These are phyloP conservation scores for Goniozus legneri DNA, from an alignment of 1,140 invertebrate genomes.

Conservation along the genomic window DNA sequence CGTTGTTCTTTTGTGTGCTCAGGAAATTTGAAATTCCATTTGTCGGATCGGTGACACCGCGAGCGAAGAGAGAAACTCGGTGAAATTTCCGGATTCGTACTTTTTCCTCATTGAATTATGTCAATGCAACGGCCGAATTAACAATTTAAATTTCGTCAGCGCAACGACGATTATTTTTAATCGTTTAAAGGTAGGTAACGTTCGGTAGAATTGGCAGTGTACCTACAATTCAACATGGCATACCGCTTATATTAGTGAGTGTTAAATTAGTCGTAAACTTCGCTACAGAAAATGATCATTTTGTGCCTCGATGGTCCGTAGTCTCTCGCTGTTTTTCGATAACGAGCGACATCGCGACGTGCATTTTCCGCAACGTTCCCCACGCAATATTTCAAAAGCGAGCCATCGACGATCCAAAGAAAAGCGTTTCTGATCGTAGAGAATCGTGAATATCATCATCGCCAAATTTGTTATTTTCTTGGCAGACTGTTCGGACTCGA, in stretches of 20 bases:
- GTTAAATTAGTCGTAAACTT: too few species aligned
- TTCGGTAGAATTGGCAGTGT: slow-evolving; percentile 15
- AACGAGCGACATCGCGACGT: slow-evolving; percentile 15
- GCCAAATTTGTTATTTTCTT: slow-evolving; percentile 37
- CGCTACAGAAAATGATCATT: not conserved
- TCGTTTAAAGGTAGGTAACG: not conserved
- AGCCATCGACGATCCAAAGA: too few species aligned
- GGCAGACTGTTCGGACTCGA: slow-evolving; percentile 22
- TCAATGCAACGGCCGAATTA: slow-evolving; percentile 3
- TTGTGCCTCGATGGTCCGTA: not conserved
- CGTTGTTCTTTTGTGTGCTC: too few species aligned
- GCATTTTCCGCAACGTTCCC: slow-evolving; percentile 35
- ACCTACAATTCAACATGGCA: too few species aligned
- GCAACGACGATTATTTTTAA: slow-evolving; percentile 1
- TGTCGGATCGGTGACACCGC: not conserved
- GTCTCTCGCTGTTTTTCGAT: slow-evolving; percentile 10
- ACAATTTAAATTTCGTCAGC: not conserved
- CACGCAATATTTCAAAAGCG: too few species aligned
- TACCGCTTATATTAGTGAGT: too few species aligned
- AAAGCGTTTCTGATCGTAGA: too few species aligned
- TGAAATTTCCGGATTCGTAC: too few species aligned
- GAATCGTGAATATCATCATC: too few species aligned
- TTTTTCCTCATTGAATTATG: too few species aligned
- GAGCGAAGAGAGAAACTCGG: too few species aligned
- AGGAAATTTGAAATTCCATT: too few species aligned